Percentiles rank a stretch among this genome's conserved stretches.
These are phyloP conservation scores for Corticium candelabrum DNA, from an alignment of 37 sponge, comb jelly and placozoan genomes.

Conservation along the genomic window DNA sequence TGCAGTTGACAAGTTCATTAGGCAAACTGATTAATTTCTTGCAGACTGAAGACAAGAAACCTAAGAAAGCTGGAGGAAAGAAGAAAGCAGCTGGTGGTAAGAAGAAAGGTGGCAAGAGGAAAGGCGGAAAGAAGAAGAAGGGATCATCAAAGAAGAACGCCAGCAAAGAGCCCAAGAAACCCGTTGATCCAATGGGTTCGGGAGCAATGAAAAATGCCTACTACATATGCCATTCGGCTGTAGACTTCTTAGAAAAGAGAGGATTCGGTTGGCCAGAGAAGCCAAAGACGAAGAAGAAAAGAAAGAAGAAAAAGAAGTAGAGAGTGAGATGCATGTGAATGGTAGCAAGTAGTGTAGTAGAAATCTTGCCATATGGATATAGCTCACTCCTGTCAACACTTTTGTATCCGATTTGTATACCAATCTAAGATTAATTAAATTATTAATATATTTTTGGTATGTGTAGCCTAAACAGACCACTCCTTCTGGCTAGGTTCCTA, in stretches of 20 bases:
- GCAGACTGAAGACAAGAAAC: not conserved
- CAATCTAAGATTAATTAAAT: too few species aligned
- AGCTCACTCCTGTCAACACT: too few species aligned
- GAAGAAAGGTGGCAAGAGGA: not conserved
- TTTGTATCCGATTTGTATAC: too few species aligned
- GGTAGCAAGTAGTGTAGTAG: not conserved
- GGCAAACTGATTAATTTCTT: too few species aligned
- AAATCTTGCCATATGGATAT: too few species aligned
- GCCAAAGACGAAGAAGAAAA: not conserved
- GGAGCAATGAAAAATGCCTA: conserved; percentile 11
- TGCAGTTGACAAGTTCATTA: too few species aligned
- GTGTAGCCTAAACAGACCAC: too few species aligned
- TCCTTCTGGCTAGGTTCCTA: too few species aligned
- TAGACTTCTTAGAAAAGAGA: conserved; percentile 13
- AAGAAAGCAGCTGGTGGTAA: not conserved
- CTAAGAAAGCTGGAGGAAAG: not conserved
- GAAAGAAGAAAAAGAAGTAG: conserved; percentile 26
- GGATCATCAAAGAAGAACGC: not conserved
- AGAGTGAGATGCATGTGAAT: not conserved
- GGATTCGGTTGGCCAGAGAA: conserved; percentile 17
- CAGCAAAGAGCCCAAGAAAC: not conserved
- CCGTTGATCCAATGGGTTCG: not conserved
- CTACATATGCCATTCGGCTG: conserved; percentile 23
- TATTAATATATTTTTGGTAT: too few species aligned
- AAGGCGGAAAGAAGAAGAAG: not conserved